phyloP scores from a whole-genome alignment of 2,797 vertebrate genomes.

The Ataeniobius toweri region DNA sequence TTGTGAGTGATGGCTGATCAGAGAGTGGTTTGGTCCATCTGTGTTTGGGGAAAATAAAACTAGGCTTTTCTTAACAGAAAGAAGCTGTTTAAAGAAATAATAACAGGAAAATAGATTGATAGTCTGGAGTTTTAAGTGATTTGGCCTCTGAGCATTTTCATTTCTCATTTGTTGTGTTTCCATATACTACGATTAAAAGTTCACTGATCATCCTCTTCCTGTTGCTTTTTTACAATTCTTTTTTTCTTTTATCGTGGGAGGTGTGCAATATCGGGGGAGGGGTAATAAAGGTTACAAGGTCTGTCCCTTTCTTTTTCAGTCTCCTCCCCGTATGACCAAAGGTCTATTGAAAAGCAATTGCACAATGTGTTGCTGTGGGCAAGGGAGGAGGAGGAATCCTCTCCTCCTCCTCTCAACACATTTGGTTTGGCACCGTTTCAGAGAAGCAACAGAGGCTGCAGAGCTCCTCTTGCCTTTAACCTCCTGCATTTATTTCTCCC shows the following conservation, averaged over 20 bases:
- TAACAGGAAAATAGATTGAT: constrained; percentile 55
- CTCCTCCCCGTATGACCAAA: constrained; percentile 64
- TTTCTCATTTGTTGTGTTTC: constrained; percentile 26
- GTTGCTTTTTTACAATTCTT: constrained; percentile 28
- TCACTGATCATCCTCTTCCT: constrained; percentile 27
- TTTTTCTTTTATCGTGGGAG: constrained; percentile 15
- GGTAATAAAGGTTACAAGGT: constrained; percentile 71
- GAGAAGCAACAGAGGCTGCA: constrained; percentile 54
- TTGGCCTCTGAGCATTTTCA: constrained; percentile 39
- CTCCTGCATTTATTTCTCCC: constrained; percentile 65
- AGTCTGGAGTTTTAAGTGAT: constrained; percentile 50
- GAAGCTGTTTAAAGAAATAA: constrained; percentile 62
- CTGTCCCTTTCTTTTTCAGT: constrained; percentile 63
- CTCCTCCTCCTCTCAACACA: constrained; percentile 25
- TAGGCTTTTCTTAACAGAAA: constrained; percentile 50
- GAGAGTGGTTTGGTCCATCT: constrained; percentile 56
- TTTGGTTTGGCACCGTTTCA: constrained; percentile 71
- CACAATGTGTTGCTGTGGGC: constrained; percentile 75
- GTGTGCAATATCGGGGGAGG: constrained; percentile 48
- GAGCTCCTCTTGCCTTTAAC: constrained; percentile 59
- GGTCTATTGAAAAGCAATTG: constrained; percentile 72
- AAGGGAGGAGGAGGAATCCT: constrained; percentile 49
- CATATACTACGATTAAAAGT: constrained; percentile 37
- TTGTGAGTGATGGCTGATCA: constrained; percentile 73
- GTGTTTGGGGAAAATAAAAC: constrained; percentile 54